phyloP scores from a whole-genome alignment of 2,113 vertebrate species.

The Trochalopteron elliotii region DNA sequence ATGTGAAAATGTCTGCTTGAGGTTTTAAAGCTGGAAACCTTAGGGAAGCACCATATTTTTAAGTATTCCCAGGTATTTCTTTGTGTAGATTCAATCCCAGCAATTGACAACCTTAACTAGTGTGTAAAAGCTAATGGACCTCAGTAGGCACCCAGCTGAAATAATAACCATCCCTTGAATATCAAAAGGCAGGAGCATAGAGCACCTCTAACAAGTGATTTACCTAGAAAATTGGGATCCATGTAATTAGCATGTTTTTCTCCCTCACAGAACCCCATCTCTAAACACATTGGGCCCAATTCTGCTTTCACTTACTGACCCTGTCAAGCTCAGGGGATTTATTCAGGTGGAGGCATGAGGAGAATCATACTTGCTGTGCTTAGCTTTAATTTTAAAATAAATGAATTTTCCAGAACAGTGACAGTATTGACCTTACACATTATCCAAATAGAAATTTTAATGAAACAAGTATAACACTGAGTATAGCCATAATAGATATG shows the following conservation, averaged over 20 bases:
- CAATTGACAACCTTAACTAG: not conserved
- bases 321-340: not conserved
- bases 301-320: not conserved
- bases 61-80: slow-evolving; percentile 6
- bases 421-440: slow-evolving; percentile 85
- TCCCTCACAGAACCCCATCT: not conserved
- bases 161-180: not conserved
- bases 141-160: slow-evolving; percentile 33
- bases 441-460: slow-evolving; percentile 85
- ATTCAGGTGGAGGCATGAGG: slow-evolving; percentile 52
- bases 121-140: slow-evolving; percentile 47
- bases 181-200: not conserved
- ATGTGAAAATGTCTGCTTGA: not conserved
- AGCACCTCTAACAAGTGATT: slow-evolving; percentile 12
- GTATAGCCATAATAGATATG: slow-evolving; percentile 82
- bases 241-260: slow-evolving; percentile 48
- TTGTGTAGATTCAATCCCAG: not conserved
- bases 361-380: slow-evolving; percentile 64
- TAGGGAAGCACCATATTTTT: not conserved
- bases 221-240: not conserved
- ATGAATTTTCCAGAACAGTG: slow-evolving; percentile 82
- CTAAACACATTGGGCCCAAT: not conserved
- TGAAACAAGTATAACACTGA: slow-evolving; percentile 81
- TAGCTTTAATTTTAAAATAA: slow-evolving; percentile 80
- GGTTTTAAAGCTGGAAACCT: not conserved